phyloP scores from a whole-genome alignment of 2,797 vertebrate species.

The Paratrypauchen microcephalus region DNA sequence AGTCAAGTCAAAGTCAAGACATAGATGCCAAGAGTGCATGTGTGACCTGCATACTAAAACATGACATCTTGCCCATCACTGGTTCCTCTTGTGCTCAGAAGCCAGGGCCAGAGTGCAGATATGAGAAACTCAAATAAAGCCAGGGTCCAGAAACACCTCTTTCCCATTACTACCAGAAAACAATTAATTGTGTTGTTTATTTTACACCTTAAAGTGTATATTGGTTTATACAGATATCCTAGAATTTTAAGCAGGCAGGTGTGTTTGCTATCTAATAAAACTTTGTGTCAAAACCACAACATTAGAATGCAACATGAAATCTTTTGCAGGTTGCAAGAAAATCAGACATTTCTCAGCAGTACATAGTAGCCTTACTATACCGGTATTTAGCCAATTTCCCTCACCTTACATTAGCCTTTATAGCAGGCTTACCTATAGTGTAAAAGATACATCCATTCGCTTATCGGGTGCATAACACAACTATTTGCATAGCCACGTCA shows the following conservation, averaged over 20 bases:
- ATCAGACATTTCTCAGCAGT: background rate
- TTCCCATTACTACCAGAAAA: background rate
- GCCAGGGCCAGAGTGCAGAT: slow-evolving; percentile 76
- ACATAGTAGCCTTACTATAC: background rate
- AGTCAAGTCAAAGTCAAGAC: slow-evolving; percentile 58
- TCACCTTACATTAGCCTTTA: background rate
- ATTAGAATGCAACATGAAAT: background rate
- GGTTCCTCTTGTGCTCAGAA: slow-evolving; percentile 64
- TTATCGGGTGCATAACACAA: background rate
- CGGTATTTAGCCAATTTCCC: background rate
- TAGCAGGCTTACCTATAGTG: background rate
- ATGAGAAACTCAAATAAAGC: slow-evolving; percentile 41
- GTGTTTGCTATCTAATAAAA: background rate
- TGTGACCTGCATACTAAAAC: slow-evolving; percentile 76
- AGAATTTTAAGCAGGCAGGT: background rate
- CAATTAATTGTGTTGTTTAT: background rate
- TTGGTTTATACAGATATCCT: too few species aligned
- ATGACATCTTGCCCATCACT: slow-evolving; percentile 75
- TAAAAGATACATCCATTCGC: background rate
- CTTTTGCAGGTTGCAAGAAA: background rate
- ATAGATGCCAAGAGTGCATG: slow-evolving; percentile 59
- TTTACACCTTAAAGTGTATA: background rate
- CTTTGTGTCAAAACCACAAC: background rate
- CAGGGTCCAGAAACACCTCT: background rate
- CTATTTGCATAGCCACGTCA: slow-evolving; percentile 55